Percentiles rank a stretch among this genome's conserved stretches.
Evolutionary conservation across 1,140 invertebrate species (phyloP).

Genomic region (Cyclargus thomasi): DNA sequence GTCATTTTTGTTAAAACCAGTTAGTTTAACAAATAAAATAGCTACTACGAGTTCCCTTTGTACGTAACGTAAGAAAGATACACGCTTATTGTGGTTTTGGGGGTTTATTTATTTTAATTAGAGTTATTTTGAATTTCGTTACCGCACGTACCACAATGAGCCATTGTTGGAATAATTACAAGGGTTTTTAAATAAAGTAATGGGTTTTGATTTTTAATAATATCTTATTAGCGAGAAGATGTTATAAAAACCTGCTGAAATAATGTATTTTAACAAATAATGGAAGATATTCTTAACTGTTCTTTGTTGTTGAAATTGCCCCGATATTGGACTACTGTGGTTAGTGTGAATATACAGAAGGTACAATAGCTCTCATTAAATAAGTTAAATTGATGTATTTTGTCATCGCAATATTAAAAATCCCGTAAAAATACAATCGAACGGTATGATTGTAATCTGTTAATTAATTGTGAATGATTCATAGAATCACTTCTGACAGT

Average conservation of each 20-base stretch:
- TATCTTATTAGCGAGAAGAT: background rate
- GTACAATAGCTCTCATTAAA: too few relatives aligned
- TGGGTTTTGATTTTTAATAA: conserved; percentile 9
- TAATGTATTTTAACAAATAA: background rate
- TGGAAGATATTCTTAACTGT: background rate
- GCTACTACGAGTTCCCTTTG: conserved; percentile 30
- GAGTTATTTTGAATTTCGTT: conserved; percentile 38
- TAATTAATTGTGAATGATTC: too few relatives aligned
- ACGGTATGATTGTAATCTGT: too few relatives aligned
- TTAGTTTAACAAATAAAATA: background rate
- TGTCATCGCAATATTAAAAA: too few relatives aligned
- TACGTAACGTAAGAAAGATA: conserved; percentile 28
- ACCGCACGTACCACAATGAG: conserved; percentile 34
- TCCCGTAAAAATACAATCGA: too few relatives aligned
- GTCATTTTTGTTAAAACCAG: background rate
- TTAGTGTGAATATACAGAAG: background rate
- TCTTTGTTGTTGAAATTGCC: background rate
- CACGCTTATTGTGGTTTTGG: conserved; percentile 42
- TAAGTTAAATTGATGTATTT: background rate
- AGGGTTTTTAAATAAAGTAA: conserved; percentile 1
- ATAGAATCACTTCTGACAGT: too few relatives aligned
- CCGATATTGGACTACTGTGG: background rate
- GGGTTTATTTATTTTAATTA: conserved; percentile 56
- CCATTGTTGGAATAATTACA: conserved; percentile 5
- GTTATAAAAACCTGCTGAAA: background rate